Percentiles rank a stretch among this genome's conserved stretches.
phyloP scores from a whole-genome alignment of 2,113 vertebrate species.

The Phrynocephalus versicolor region DNA sequence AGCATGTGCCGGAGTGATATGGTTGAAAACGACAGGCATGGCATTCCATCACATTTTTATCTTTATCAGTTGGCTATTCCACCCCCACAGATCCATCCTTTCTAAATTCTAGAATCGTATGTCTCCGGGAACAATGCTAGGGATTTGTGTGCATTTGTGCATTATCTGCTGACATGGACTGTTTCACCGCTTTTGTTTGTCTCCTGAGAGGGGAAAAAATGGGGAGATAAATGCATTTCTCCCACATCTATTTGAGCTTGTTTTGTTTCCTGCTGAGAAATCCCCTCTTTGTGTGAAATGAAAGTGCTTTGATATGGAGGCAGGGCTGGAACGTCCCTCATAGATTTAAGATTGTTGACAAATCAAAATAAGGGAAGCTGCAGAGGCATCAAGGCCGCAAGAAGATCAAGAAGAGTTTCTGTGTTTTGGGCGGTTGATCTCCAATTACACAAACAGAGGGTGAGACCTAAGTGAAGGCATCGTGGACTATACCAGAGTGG shows the following conservation, averaged over 20 bases:
- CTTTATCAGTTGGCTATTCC: constrained; percentile 40
- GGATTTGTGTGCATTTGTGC: constrained; percentile 35
- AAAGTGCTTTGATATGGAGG: background rate
- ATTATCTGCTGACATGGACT: constrained; percentile 32
- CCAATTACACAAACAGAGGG: background rate
- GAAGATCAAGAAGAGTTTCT: background rate
- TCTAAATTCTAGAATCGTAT: constrained; percentile 50
- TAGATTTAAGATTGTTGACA: constrained; percentile 16
- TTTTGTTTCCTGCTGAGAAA: constrained; percentile 40
- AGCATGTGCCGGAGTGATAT: constrained; percentile 13
- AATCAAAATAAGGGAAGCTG: constrained; percentile 21
- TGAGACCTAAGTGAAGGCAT: background rate
- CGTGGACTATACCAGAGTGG: background rate
- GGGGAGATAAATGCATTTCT: constrained; percentile 33
- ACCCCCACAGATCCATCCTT: constrained; percentile 37
- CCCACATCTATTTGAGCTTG: constrained; percentile 39
- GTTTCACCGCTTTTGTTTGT: constrained; percentile 55
- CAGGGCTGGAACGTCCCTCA: background rate
- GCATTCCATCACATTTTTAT: constrained; percentile 16
- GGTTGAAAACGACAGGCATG: constrained; percentile 30
- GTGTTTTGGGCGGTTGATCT: constrained; percentile 14
- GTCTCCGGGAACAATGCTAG: constrained; percentile 36
- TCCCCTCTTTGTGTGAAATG: background rate
- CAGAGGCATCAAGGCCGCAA: constrained; percentile 37
- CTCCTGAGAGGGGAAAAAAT: constrained; percentile 20